Percentiles rank a stretch among this genome's conserved stretches.
Evolutionary conservation across 2,113 vertebrate species (phyloP).

Genomic region (Jacana jacana): DNA sequence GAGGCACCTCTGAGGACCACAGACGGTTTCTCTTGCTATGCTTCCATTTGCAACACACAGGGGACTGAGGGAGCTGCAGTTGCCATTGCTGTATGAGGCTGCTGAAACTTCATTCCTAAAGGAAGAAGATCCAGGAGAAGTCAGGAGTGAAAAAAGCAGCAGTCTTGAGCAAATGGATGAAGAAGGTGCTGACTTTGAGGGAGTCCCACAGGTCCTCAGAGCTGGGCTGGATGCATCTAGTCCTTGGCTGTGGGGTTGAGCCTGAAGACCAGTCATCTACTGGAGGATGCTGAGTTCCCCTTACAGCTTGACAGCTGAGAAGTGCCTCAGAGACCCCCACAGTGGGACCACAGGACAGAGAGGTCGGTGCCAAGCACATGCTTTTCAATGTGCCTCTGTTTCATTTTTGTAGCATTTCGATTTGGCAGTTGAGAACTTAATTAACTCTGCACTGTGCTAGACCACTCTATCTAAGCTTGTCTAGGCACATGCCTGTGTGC

Average conservation of each 20-base stretch:
- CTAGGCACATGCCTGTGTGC: no score
- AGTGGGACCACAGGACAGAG: not conserved
- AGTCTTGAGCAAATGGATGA: not conserved
- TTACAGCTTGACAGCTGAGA: not conserved
- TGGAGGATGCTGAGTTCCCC: not conserved
- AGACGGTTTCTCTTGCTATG: not conserved
- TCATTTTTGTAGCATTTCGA: not conserved
- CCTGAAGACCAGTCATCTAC: not conserved
- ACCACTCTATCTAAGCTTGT: not conserved
- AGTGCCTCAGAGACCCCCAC: not conserved
- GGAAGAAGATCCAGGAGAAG: not conserved
- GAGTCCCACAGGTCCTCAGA: not conserved
- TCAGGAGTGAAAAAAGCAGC: not conserved
- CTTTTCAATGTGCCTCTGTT: not conserved
- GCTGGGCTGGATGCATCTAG: not conserved
- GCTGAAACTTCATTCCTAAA: not conserved
- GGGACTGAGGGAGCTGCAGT: not conserved
- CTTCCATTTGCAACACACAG: not conserved
- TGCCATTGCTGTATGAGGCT: not conserved
- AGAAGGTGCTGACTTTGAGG: not conserved
- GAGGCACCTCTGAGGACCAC: not conserved
- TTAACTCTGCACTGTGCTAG: not conserved
- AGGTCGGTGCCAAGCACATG: not conserved
- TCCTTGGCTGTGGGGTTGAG: not conserved
- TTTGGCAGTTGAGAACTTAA: not conserved